Conservation (phyloP, 2,113 vertebrate genomes). For the Heliornis fulica region DNA sequence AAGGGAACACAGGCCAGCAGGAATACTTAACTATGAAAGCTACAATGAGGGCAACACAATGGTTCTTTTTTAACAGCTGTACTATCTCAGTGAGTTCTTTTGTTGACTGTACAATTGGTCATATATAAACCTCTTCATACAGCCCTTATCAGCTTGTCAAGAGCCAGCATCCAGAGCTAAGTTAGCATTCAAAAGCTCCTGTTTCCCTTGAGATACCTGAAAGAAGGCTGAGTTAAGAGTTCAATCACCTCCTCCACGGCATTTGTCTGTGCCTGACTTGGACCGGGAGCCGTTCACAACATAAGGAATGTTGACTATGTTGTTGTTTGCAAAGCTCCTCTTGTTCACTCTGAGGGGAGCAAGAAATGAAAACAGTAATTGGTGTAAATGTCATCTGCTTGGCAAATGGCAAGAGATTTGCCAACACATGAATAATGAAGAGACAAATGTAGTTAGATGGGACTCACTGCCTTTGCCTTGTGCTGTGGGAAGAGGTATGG, state of each 20-base stretch:
- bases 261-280: background rate
- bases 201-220: background rate
- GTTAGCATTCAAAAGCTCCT: background rate
- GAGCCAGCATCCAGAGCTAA: background rate
- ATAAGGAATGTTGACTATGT: background rate
- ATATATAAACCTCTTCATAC: background rate
- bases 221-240: background rate
- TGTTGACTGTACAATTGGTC: background rate
- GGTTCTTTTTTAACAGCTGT: background rate
- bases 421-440: background rate
- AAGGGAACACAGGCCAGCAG: background rate
- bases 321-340: background rate
- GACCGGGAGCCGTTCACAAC: background rate
- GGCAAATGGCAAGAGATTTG: background rate
- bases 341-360: background rate
- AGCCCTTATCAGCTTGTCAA: background rate
- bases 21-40: background rate
- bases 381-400: constrained; percentile 33
- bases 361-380: constrained; percentile 31
- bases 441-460: background rate
- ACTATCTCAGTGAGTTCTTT: background rate
- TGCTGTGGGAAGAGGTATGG: background rate
- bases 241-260: background rate
- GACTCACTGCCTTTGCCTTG: background rate
- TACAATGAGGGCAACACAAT: background rate